Conservation (phyloP, 2,797 vertebrate species). For the Glyptemys insculpta region DNA sequence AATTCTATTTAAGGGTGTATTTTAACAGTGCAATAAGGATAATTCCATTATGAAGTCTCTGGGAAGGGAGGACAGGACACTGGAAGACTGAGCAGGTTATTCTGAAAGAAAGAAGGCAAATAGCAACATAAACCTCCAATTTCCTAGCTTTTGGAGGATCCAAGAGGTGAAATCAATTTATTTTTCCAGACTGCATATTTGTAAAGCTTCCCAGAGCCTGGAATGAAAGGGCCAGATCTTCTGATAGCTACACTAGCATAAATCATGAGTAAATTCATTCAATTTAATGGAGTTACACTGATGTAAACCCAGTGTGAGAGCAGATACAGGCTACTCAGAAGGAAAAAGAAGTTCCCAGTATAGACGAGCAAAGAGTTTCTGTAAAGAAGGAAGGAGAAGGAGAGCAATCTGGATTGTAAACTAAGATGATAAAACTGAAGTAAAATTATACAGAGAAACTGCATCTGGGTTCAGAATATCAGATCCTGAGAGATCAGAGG, state of each 20-base stretch:
- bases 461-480: not conserved
- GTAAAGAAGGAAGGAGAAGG: not conserved
- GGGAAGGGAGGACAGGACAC: not conserved
- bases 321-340: not conserved
- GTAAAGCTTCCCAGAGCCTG: not conserved
- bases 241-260: not conserved
- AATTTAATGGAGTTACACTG: not conserved
- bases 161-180: not conserved
- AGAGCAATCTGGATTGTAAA: not conserved
- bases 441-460: not conserved
- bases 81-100: accelerated
- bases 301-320: not conserved
- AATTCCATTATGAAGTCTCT: not conserved
- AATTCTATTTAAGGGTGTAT: not conserved
- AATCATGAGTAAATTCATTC: not conserved
- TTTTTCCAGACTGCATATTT: not conserved
- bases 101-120: not conserved
- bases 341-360: not conserved
- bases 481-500: not conserved
- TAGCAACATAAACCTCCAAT: not conserved
- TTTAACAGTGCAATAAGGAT: not conserved
- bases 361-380: not conserved
- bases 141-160: not conserved
- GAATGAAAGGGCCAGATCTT: not conserved
- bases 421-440: not conserved